A percentile compares a stretch with the other conserved stretches of the same genome.
These are phyloP conservation scores for Tinamus major DNA, from an alignment of 2,797 vertebrate species.

Conservation along the genomic window DNA sequence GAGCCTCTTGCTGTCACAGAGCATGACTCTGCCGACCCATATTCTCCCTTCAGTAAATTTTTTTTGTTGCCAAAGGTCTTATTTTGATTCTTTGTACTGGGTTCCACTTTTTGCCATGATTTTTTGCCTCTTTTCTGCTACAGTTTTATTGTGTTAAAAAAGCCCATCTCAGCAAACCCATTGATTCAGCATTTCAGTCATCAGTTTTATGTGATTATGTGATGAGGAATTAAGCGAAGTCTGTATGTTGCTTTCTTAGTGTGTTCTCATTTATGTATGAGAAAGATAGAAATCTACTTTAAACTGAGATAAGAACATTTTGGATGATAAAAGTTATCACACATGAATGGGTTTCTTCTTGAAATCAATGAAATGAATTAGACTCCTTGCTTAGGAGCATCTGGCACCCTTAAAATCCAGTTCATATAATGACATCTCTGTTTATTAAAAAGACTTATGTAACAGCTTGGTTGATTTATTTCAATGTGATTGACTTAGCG, in stretches of 20 bases:
- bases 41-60: background rate
- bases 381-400: slow-evolving; percentile 79
- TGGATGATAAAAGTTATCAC: slow-evolving; percentile 75
- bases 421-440: slow-evolving; percentile 78
- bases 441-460: slow-evolving; percentile 82
- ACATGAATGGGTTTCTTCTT: slow-evolving; percentile 77
- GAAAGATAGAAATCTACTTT: slow-evolving; percentile 50
- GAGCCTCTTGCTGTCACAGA: background rate
- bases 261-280: slow-evolving; percentile 10
- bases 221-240: background rate
- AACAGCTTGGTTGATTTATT: slow-evolving; percentile 81
- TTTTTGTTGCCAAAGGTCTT: background rate
- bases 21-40: background rate
- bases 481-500: slow-evolving; percentile 77
- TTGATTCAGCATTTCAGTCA: background rate
- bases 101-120: background rate
- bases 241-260: background rate
- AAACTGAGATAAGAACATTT: slow-evolving; percentile 71
- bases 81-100: background rate
- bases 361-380: slow-evolving; percentile 81
- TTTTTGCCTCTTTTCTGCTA: background rate
- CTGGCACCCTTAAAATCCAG: slow-evolving; percentile 78
- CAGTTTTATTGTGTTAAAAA: background rate
- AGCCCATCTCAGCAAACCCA: background rate
- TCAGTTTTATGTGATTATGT: background rate